Conservation (phyloP, 2,113 vertebrate species). For the Pavo muticus region DNA sequence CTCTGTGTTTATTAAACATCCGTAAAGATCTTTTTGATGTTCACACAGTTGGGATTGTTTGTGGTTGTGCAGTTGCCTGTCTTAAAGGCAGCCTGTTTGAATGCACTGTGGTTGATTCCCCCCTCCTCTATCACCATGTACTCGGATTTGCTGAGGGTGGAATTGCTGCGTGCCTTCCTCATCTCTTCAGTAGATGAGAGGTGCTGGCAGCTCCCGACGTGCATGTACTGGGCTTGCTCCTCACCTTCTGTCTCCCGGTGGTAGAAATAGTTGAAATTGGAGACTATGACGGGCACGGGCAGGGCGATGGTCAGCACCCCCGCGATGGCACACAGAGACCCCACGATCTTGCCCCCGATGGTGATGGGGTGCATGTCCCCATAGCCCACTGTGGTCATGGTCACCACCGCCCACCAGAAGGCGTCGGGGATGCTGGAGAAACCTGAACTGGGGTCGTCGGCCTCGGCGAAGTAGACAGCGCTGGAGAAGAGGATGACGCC, state of each 20-base stretch:
- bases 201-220: conserved; percentile 95
- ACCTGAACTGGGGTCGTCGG: conserved; percentile 92
- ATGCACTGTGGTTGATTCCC: conserved; percentile 87
- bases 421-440: conserved; percentile 97
- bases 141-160: conserved; percentile 95
- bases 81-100: conserved; percentile 92
- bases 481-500: conserved; percentile 98
- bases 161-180: conserved; percentile 90
- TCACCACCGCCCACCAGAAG: conserved; percentile 99
- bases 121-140: conserved; percentile 97
- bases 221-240: conserved; percentile 96
- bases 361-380: conserved; percentile 98
- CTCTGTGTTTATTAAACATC: conserved; percentile 85
- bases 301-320: conserved; percentile 96
- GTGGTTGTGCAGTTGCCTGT: conserved; percentile 80
- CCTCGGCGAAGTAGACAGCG: conserved; percentile 95
- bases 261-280: conserved; percentile 99
- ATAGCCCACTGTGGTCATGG: conserved; percentile 98
- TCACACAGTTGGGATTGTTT: conserved; percentile 93
- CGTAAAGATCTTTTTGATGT: conserved; percentile 97
- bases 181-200: conserved; percentile 90
- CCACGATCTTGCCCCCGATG: conserved; percentile 97
- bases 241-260: conserved; percentile 96
- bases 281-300: conserved; percentile 97
- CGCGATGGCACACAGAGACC: conserved; percentile 94